Conservation (phyloP, 2,113 vertebrate genomes). For the Egretta garzetta region DNA sequence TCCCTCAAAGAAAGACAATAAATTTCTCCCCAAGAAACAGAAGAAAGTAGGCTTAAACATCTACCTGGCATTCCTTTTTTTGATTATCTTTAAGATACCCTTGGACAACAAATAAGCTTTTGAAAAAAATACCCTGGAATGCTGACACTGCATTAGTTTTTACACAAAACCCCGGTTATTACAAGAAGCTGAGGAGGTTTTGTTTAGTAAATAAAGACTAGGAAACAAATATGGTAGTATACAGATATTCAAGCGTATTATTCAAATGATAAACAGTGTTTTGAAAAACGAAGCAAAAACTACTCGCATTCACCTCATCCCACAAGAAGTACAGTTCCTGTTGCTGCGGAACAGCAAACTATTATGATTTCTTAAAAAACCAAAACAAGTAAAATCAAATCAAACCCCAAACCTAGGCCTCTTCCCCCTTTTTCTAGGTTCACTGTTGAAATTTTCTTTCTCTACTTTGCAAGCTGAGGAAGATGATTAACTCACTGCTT, state of each 20-base stretch:
- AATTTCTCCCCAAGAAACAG: neutral
- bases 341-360: neutral
- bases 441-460: neutral
- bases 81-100: neutral
- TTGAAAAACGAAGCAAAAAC: neutral
- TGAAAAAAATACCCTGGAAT: neutral
- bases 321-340: neutral
- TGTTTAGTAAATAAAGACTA: neutral
- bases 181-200: neutral
- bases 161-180: fast-evolving
- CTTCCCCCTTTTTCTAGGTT: neutral
- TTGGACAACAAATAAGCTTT: neutral
- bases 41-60: neutral
- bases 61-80: neutral
- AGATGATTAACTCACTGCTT: conserved; percentile 20
- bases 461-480: neutral
- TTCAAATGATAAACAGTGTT: neutral
- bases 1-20: neutral
- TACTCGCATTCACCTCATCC: neutral
- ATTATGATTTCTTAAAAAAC: neutral
- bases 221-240: neutral
- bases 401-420: neutral
- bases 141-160: neutral
- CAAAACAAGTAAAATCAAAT: neutral
- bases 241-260: neutral